A percentile compares a stretch with the other conserved stretches of the same genome.
These are phyloP conservation scores for Rhizomys pruinosus DNA, from an alignment of 2,113 vertebrate genomes.

Conservation along the genomic window DNA sequence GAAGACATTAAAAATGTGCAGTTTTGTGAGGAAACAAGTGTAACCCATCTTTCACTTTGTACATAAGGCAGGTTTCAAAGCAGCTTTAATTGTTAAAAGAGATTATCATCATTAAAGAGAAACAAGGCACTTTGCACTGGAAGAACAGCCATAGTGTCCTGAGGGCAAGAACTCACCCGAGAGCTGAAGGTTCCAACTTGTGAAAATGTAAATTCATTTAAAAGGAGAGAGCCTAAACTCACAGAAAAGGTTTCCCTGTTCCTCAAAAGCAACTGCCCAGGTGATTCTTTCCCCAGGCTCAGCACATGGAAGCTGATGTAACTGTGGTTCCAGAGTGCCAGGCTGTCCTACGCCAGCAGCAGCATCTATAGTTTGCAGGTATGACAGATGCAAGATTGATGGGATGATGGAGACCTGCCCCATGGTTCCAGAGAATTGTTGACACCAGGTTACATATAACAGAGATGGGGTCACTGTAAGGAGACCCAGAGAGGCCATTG, in stretches of 20 bases:
- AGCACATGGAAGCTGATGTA: not conserved
- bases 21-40: not conserved
- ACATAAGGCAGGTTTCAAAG: not conserved
- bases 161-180: not conserved
- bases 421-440: not conserved
- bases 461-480: not conserved
- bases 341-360: not conserved
- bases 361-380: not conserved
- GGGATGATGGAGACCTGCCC: not conserved
- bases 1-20: not conserved
- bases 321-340: not conserved
- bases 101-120: too few species aligned
- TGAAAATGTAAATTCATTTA: not conserved
- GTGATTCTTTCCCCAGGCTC: not conserved
- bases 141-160: not conserved
- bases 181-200: not conserved
- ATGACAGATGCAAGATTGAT: not conserved
- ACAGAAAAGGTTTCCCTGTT: not conserved
- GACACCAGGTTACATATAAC: not conserved
- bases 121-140: not conserved
- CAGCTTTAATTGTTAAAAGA: not conserved
- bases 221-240: not conserved
- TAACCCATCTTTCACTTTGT: not conserved
- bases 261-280: not conserved
- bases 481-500: not conserved